These are phyloP conservation scores for Drosophila prostipennis DNA, from an alignment of 2,888 invertebrate species.

Conservation along the genomic window DNA sequence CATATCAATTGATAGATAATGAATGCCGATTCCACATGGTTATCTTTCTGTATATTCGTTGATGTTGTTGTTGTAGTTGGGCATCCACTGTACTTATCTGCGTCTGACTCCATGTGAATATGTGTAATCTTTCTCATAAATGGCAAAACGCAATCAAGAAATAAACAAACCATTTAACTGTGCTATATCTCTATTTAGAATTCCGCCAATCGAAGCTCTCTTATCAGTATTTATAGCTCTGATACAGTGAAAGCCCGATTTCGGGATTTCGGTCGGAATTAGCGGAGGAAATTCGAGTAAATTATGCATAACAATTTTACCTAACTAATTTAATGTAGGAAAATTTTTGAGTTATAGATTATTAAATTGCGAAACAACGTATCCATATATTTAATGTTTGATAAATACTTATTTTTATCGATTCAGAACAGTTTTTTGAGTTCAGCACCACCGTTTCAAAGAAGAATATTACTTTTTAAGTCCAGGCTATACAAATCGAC, in stretches of 20 bases:
- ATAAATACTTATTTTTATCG: neutral
- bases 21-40: neutral
- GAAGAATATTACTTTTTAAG: neutral
- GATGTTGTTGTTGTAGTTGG: neutral
- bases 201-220: conserved; percentile 11
- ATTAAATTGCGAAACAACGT: too few species aligned
- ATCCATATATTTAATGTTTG: too few species aligned
- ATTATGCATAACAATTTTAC: neutral
- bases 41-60: conserved; percentile 4
- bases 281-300: neutral
- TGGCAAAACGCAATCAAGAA: conserved; percentile 24
- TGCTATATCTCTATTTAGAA: conserved; percentile 21
- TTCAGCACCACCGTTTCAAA: neutral
- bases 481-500: neutral
- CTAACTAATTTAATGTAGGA: neutral
- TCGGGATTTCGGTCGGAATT: neutral
- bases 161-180: conserved; percentile 35
- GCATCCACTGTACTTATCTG: conserved; percentile 36
- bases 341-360: too few species aligned
- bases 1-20: conserved; percentile 15
- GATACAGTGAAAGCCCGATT: conserved; percentile 13
- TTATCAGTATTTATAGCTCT: conserved; percentile 26
- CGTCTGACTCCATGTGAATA: conserved; percentile 6
- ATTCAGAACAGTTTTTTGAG: neutral
- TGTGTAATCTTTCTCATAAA: conserved; percentile 30